phyloP scores from a whole-genome alignment of 2,113 vertebrate genomes.

The Numenius arquata region DNA sequence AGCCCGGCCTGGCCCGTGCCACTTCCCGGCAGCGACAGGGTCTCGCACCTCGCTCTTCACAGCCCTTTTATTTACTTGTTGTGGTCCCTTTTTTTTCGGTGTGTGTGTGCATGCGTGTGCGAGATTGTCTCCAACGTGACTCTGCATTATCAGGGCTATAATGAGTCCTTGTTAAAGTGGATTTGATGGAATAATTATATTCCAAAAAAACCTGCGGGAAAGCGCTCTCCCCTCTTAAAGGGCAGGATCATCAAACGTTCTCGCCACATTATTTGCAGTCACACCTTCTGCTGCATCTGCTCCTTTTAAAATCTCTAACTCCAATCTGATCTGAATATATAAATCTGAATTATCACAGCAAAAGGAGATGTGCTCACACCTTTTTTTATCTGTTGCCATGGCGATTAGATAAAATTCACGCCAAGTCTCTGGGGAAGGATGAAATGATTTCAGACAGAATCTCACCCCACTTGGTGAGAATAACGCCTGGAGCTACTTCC shows the following conservation, averaged over 20 bases:
- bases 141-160: conserved; percentile 73
- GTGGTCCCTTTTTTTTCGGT: not conserved
- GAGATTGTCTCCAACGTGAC: conserved; percentile 71
- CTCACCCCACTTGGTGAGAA: conserved; percentile 76
- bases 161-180: conserved; percentile 76
- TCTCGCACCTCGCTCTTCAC: rapidly evolving
- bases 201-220: conserved; percentile 70
- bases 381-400: conserved; percentile 86
- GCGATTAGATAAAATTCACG: conserved; percentile 88
- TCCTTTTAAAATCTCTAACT: conserved; percentile 80
- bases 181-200: conserved; percentile 81
- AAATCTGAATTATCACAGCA: conserved; percentile 88
- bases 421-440: conserved; percentile 83
- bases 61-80: conserved; percentile 3
- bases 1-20: not conserved
- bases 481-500: conserved; percentile 64
- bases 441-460: conserved; percentile 83
- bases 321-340: conserved; percentile 89
- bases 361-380: conserved; percentile 84
- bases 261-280: conserved; percentile 76
- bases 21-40: not conserved
- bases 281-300: conserved; percentile 77
- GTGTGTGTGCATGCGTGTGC: conserved; percentile 15
- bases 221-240: conserved; percentile 72
- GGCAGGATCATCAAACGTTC: conserved; percentile 76